Evolutionary conservation across 2,888 invertebrate genomes (phyloP).

Genomic region (Meteorus cinctellus): DNA sequence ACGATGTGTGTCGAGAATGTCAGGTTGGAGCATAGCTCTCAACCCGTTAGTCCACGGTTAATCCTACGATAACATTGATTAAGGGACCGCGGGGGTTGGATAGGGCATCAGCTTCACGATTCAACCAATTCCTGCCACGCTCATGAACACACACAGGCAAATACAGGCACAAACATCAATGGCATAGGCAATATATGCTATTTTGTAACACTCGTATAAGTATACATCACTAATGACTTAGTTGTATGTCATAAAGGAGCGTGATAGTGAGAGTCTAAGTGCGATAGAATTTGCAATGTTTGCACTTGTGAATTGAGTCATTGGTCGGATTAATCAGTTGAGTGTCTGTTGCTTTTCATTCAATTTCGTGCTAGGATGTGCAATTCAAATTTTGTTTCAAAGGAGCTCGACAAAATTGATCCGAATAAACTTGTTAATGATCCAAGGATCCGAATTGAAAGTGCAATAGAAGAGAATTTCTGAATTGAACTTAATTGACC

Average conservation of each 20-base stretch:
- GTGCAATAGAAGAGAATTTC: too few species aligned
- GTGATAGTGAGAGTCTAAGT: constrained; percentile 7
- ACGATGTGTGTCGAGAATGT: constrained; percentile 27
- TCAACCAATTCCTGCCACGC: not conserved
- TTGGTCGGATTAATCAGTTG: not conserved
- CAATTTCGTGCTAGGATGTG: too few species aligned
- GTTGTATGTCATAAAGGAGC: not conserved
- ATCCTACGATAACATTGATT: constrained; percentile 63
- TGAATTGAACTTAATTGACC: too few species aligned
- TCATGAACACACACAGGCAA: not conserved
- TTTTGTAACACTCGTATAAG: not conserved
- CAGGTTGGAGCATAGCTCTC: constrained; percentile 28
- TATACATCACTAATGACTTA: not conserved
- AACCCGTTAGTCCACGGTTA: constrained; percentile 52
- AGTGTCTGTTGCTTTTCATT: not conserved
- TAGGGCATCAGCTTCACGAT: not conserved
- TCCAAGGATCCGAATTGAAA: too few species aligned
- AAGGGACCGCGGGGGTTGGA: constrained; percentile 54
- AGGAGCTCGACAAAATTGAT: too few species aligned
- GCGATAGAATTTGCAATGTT: not conserved
- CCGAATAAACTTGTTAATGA: too few species aligned
- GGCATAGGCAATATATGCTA: not conserved
- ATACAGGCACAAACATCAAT: not conserved
- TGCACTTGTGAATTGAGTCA: not conserved
- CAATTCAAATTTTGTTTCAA: too few species aligned